Evolutionary conservation across 2,113 vertebrate genomes (phyloP).

Genomic region (Misgurnus anguillicaudatus): DNA sequence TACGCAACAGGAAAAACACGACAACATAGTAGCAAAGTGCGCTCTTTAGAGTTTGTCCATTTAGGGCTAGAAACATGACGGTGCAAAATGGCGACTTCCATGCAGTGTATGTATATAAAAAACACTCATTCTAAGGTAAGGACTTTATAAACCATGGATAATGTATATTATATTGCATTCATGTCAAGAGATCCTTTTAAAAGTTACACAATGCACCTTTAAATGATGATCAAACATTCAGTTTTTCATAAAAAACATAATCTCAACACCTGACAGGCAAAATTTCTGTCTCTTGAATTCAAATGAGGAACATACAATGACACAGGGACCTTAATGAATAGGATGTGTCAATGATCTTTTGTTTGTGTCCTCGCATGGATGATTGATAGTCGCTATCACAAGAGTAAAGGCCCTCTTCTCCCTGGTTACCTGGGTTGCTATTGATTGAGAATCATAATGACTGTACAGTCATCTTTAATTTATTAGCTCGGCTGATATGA

Average conservation of each 20-base stretch:
- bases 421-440: conserved; percentile 53
- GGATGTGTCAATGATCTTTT: conserved; percentile 4
- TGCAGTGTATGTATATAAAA: no score
- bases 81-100: no score
- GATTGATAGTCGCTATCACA: conserved; percentile 32
- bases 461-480: conserved; percentile 54
- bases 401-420: conserved; percentile 14
- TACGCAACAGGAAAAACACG: no score
- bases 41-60: no score
- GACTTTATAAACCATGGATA: no score
- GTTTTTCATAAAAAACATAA: not conserved
- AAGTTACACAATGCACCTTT: no score
- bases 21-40: no score
- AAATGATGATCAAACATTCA: not conserved
- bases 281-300: conserved; percentile 4
- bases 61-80: no score
- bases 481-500: conserved; percentile 53
- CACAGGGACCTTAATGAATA: conserved; percentile 14
- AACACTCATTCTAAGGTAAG: no score
- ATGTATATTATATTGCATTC: no score
- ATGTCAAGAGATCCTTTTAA: no score
- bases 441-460: conserved; percentile 59
- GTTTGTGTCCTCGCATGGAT: not conserved
- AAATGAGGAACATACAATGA: not conserved
- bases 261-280: not conserved